Conservation (phyloP, 2,888 invertebrate species). For the Boloria euphrosyne region DNA sequence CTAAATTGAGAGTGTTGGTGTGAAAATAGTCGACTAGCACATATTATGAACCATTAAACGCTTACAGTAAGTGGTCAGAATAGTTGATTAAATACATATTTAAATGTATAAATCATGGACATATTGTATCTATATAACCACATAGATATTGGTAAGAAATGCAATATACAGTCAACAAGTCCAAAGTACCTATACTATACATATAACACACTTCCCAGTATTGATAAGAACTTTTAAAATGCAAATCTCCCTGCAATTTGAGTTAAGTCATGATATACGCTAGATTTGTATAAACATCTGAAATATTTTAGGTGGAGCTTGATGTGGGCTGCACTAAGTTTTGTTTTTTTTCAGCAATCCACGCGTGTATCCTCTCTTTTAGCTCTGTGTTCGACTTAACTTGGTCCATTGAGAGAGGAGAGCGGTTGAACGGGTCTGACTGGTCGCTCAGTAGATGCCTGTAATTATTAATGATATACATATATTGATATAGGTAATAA, state of each 20-base stretch:
- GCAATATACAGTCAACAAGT: no score
- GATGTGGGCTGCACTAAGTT: constrained; percentile 57
- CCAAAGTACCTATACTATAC: no score
- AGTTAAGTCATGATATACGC: background rate
- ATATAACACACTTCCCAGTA: no score
- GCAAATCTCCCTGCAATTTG: constrained; percentile 1
- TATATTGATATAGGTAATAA: constrained; percentile 9
- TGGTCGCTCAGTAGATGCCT: constrained; percentile 95
- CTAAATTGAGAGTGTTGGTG: no score
- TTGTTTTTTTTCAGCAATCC: constrained; percentile 86
- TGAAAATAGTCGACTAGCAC: no score
- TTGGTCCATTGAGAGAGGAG: constrained; percentile 96
- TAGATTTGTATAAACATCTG: background rate
- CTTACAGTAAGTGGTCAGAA: no score
- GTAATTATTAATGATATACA: constrained; percentile 46
- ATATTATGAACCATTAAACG: no score
- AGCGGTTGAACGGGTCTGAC: constrained; percentile 97
- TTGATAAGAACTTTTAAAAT: background rate
- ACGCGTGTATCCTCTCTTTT: constrained; percentile 88
- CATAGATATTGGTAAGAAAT: no score
- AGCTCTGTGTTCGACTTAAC: constrained; percentile 90
- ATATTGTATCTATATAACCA: no score
- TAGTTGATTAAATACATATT: no score
- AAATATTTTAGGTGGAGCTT: constrained; percentile 28
- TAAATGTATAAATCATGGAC: no score